Evolutionary conservation across 2,888 invertebrate species (phyloP).

Genomic region (Chydorus sphaericus): DNA sequence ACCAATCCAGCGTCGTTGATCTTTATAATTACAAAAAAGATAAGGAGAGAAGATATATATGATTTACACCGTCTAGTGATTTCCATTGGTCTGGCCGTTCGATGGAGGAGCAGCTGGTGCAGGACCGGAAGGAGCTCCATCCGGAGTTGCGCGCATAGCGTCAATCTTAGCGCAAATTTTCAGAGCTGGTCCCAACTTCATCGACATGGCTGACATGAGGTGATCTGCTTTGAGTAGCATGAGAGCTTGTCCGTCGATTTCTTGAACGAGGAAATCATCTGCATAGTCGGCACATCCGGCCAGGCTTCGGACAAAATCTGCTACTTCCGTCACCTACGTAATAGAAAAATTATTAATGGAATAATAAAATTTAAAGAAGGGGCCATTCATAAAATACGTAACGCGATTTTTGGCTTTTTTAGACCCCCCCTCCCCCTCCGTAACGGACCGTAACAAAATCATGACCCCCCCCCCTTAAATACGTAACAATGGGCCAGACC

Average conservation of each 20-base stretch:
- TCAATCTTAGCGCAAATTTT: constrained; percentile 90
- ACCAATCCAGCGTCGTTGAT: too few relatives aligned
- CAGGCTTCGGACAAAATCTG: constrained; percentile 69
- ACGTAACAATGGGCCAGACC: too few relatives aligned
- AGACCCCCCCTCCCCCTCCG: too few relatives aligned
- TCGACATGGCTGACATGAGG: constrained; percentile 81
- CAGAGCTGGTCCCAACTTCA: constrained; percentile 88
- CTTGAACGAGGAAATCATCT: constrained; percentile 85
- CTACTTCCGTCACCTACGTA: constrained; percentile 63
- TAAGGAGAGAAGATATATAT: too few relatives aligned
- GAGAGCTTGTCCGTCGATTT: constrained; percentile 90
- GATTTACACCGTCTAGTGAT: not conserved
- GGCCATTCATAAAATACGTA: too few relatives aligned
- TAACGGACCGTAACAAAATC: too few relatives aligned
- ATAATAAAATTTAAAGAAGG: not conserved
- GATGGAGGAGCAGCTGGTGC: not conserved
- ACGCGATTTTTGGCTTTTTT: too few relatives aligned
- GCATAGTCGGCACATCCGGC: constrained; percentile 86
- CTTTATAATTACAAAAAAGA: too few relatives aligned
- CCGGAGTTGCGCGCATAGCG: constrained; percentile 57
- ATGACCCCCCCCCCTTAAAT: too few relatives aligned
- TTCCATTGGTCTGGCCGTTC: not conserved
- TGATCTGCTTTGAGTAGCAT: constrained; percentile 85
- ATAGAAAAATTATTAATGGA: constrained; percentile 7
- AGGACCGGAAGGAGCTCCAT: too few relatives aligned